phyloP scores from a whole-genome alignment of 64 coral and sea anemone species.

The Montipora capricornis region DNA sequence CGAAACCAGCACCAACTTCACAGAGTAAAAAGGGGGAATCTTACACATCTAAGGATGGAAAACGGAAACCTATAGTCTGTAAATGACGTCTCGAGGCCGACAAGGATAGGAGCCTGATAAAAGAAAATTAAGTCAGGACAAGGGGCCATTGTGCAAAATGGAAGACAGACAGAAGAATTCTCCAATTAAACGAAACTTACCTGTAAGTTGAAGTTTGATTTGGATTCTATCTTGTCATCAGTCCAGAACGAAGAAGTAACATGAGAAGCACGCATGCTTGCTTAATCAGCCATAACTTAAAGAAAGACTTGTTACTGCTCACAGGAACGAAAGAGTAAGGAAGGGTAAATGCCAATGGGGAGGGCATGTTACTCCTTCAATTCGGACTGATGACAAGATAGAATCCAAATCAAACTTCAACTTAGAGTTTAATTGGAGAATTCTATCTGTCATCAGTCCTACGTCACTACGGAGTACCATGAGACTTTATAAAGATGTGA shows the following conservation, averaged over 20 bases:
- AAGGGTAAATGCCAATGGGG: not conserved
- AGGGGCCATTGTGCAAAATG: not conserved
- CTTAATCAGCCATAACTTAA: not conserved
- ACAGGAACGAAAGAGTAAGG: conserved; percentile 7
- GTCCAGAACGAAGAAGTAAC: too few species aligned
- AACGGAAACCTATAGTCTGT: not conserved
- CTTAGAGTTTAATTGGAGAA: not conserved
- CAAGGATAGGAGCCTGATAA: conserved; percentile 6
- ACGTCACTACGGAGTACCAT: conserved; percentile 7
- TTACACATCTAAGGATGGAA: not conserved
- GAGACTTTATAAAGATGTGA: not conserved
- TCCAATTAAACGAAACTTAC: too few species aligned
- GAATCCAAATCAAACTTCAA: not conserved
- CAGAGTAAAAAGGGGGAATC: not conserved
- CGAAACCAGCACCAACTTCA: not conserved
- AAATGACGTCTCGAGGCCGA: conserved; percentile 35
- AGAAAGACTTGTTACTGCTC: not conserved
- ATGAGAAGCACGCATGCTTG: not conserved
- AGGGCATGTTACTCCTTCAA: not conserved
- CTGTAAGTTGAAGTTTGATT: too few species aligned
- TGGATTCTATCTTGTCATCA: too few species aligned
- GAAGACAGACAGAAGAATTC: not conserved
- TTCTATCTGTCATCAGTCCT: not conserved
- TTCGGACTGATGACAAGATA: not conserved
- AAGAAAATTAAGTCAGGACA: conserved; percentile 23